Base-by-base conservation (phyloP, 2,113 vertebrate genomes). In the Otis tarda region DNA sequence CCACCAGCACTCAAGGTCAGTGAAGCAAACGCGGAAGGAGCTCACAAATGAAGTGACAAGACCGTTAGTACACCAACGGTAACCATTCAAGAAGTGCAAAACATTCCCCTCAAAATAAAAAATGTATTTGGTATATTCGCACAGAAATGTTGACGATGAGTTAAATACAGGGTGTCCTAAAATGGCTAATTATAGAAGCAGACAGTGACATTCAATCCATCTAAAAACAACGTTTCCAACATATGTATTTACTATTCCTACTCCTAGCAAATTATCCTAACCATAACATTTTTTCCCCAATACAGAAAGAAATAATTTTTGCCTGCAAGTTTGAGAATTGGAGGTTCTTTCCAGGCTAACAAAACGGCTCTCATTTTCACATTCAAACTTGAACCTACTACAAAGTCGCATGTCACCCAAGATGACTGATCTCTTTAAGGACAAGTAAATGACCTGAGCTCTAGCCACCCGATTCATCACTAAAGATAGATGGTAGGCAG, bases 121-220 rank as follows among this genome's bases (percentile, higher is more conserved):
- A 64, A 94, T n/a, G 1, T 41, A 50, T 74, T 65, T 65, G 50
- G 43, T 89, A 30, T 59, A 95, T 50, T 86, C 83, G 57, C 77
- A 89, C 19, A 91, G 64, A 96, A 93, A 91, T 64, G 81, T 3
- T 76, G 70, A 64, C 0, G 4, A 45, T 61, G 49, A 82, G 87
- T 95, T 95, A 97, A 95, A 96, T 85, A 93, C n/a, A 93, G 87
- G 56, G 13, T 89, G 28, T 50, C 84, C 89, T 56, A 79, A 92
- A 91, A 78, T 63, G 41, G 41, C 87, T 67, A 91, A 82, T 76
- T 87, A 91, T 69, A 87, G 92, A 95, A 83, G 30, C n/a, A 53
- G 45, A 83, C 13, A 61, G 81, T 87, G 67, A 79, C 67, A 90
- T 91, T 71, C 52, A 93, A 90, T 83, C 83, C 59, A 91, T 76